Evolutionary conservation across 2,888 invertebrate genomes (phyloP), one percentile per base, ranked within the genome.

Genomic region (Campoplex nolae): DNA sequence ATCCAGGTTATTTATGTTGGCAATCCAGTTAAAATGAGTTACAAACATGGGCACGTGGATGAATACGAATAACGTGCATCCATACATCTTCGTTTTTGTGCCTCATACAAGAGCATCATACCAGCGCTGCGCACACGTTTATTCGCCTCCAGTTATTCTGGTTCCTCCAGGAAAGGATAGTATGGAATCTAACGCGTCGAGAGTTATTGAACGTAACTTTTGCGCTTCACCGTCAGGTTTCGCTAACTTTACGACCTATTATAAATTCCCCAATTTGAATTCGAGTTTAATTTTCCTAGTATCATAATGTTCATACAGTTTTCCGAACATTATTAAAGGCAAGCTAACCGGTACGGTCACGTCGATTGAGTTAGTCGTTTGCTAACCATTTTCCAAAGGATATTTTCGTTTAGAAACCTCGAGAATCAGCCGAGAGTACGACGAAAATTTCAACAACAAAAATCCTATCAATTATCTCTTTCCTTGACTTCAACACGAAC

Each of bases 181-280:
- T 11, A 32, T 38, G 16, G 35, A 28, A 74, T 4, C 38, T 18
- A 11, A 18, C 28, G 48, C 32, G 18, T 18, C 23, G 23, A 62
- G 18, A 76, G 58, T 76, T 76, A 76, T 62, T 48, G 62, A n/a
- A 62, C 45, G 62, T 75, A 76, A 62, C 62, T 76, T 76, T 76
- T 18, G 23, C 23, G 48, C 16, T 62, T 76, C 35, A 9, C 48
- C n/a, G 28, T 56, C 62, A 2, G 56, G 8, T 32, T 71, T 16
- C 8, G 28, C 32, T 7, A 71, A 71, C 71, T 71, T 51, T 51
- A 42, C 71, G 45, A 51, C 18, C 13, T 28, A 23, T 23, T 56
- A 56, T 11, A 11, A 7, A 23, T 2, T 3, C 8, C 9, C 56
- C n/a, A 56, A 28, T 56, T 56, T 11, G 56, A 56, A 28, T 9